Conservation (phyloP, 2,888 invertebrate genomes). For the Loripinus fragilis region DNA sequence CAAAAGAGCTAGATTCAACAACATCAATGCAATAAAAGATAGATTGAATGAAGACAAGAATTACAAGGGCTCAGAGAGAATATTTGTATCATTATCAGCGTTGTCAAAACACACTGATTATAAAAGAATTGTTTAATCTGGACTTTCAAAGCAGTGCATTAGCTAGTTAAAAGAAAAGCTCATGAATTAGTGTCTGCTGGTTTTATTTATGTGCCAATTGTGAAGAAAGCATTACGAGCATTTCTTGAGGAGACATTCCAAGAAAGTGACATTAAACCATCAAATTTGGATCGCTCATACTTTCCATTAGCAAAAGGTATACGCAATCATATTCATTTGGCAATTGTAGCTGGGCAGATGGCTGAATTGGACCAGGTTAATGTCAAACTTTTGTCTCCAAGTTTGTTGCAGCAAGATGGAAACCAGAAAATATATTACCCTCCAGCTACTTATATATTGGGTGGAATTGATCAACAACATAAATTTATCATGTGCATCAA, state of each 20-base stretch:
- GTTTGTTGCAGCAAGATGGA: no score
- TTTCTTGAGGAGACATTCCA: slow-evolving; percentile 11
- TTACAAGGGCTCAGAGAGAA: neutral
- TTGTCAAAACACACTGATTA: neutral
- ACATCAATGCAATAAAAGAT: no score
- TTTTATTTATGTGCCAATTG: neutral
- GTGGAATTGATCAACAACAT: no score
- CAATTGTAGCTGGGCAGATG: neutral
- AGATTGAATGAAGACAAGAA: no score
- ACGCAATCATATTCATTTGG: slow-evolving; percentile 19
- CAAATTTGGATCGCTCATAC: slow-evolving; percentile 1
- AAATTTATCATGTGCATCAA: no score
- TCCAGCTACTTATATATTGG: no score
- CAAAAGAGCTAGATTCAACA: no score
- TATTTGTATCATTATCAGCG: neutral
- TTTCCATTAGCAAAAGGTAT: slow-evolving; percentile 21
- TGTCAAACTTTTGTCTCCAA: no score
- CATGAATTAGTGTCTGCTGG: neutral
- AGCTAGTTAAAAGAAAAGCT: neutral
- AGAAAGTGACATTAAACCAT: slow-evolving; percentile 7
- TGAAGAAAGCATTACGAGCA: neutral
- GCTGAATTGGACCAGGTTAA: slow-evolving; percentile 15
- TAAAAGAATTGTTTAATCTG: neutral
- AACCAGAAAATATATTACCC: no score
- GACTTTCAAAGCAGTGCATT: neutral